These are phyloP conservation scores for Callorhinus ursinus DNA, from an alignment of 2,113 vertebrate species.

Conservation along the genomic window DNA sequence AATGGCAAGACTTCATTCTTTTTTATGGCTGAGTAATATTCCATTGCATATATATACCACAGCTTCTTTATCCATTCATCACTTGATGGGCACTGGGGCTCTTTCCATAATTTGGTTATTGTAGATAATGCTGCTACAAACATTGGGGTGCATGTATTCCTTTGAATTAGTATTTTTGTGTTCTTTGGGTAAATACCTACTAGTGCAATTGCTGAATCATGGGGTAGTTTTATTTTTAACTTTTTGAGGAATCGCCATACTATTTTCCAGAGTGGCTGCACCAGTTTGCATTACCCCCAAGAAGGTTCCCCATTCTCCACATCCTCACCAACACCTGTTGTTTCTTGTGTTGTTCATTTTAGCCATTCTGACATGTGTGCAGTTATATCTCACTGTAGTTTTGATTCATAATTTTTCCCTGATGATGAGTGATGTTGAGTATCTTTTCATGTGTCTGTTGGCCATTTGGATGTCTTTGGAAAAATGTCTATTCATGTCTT, in stretches of 20 bases:
- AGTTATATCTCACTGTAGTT: not conserved
- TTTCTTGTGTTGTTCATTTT: not conserved
- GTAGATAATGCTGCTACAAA: not conserved
- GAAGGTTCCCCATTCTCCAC: too few relatives aligned
- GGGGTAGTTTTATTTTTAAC: not conserved
- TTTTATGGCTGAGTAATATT: not conserved
- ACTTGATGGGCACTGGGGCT: not conserved
- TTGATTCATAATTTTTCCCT: not conserved
- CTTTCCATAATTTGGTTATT: not conserved
- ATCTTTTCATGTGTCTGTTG: not conserved
- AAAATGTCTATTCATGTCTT: too few relatives aligned
- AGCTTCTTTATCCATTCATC: not conserved
- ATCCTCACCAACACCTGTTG: not conserved
- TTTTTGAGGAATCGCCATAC: not conserved
- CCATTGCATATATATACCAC: not conserved
- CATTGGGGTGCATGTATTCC: not conserved
- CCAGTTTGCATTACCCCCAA: too few relatives aligned
- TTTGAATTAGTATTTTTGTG: not conserved
- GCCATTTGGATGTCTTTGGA: not conserved
- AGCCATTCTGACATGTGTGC: not conserved
- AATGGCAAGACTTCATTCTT: not conserved
- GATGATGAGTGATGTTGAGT: not conserved
- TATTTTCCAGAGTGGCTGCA: too few relatives aligned
- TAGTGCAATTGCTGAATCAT: not conserved
- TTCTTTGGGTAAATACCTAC: not conserved